Percentiles rank a stretch among this genome's conserved stretches.
Evolutionary conservation across 2,888 invertebrate genomes (phyloP).

Genomic region (Lomographa bimaculata): DNA sequence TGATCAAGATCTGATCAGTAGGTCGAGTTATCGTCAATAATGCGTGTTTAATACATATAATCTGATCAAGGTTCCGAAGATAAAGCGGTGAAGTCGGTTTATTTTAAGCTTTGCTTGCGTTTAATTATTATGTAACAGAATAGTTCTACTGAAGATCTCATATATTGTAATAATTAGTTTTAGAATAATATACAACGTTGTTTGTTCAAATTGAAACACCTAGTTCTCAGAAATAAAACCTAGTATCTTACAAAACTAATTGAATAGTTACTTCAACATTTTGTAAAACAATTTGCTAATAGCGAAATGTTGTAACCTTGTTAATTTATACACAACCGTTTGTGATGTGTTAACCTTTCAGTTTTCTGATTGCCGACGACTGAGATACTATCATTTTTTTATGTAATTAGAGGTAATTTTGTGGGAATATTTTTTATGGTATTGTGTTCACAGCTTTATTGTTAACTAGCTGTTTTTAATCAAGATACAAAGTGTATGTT

Average conservation of each 20-base stretch:
- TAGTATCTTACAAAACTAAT: not conserved
- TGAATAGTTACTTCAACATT: constrained; percentile 2
- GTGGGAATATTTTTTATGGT: constrained; percentile 13
- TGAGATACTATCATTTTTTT: not conserved
- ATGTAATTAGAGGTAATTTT: not conserved
- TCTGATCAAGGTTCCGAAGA: no score
- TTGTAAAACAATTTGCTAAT: constrained; percentile 10
- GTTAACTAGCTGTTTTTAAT: no score
- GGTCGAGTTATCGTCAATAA: no score
- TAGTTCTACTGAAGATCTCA: no score
- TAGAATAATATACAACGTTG: no score
- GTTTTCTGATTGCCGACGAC: constrained; percentile 9
- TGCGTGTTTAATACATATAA: no score
- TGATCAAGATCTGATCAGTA: no score
- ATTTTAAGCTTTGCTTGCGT: no score
- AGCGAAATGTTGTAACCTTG: constrained; percentile 11
- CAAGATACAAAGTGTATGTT: no score
- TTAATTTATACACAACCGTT: constrained; percentile 9
- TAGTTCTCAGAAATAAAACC: constrained; percentile 11
- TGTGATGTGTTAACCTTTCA: constrained; percentile 10
- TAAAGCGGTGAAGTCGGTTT: no score
- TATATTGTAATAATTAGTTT: no score
- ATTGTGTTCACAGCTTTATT: not conserved
- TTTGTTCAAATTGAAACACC: constrained; percentile 3
- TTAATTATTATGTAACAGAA: no score